Evolutionary conservation across 2,113 vertebrate genomes (phyloP).

Genomic region (Coracopsis vasa): DNA sequence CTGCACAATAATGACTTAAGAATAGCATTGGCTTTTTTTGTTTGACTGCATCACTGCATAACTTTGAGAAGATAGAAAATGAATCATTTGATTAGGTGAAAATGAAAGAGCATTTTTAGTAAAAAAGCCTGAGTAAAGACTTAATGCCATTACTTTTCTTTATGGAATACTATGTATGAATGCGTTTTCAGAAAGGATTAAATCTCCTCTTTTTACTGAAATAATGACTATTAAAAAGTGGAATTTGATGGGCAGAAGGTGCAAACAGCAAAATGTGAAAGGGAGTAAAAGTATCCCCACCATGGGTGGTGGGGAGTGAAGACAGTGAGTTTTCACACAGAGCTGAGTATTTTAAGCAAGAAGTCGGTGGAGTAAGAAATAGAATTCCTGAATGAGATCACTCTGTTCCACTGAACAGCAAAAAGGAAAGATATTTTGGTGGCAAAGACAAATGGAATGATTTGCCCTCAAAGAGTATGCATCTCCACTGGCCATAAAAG

Average conservation of each 20-base stretch:
- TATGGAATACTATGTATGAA: neutral
- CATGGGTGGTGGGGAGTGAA: constrained; percentile 23
- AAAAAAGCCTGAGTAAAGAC: neutral
- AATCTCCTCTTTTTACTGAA: neutral
- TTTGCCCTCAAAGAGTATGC: neutral
- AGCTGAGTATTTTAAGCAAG: constrained; percentile 65
- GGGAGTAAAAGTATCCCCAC: constrained; percentile 21
- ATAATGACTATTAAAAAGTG: neutral
- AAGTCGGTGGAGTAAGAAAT: constrained; percentile 67
- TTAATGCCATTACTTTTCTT: neutral
- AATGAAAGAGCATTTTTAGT: neutral
- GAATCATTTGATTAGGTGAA: constrained; percentile 4
- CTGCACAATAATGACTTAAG: neutral
- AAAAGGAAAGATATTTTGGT: constrained; percentile 18
- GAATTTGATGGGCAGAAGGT: constrained; percentile 37
- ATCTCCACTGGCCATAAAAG: neutral
- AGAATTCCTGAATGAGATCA: constrained; percentile 64
- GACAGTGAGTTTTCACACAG: constrained; percentile 54
- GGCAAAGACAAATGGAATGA: neutral
- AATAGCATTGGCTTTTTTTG: constrained; percentile 4
- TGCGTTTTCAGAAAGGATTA: neutral
- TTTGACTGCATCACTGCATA: neutral
- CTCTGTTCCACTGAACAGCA: constrained; percentile 30
- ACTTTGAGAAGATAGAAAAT: neutral
- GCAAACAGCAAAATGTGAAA: constrained; percentile 26